Evolutionary conservation across 2,797 vertebrate genomes (phyloP).

Genomic region (Sylvilagus floridanus): DNA sequence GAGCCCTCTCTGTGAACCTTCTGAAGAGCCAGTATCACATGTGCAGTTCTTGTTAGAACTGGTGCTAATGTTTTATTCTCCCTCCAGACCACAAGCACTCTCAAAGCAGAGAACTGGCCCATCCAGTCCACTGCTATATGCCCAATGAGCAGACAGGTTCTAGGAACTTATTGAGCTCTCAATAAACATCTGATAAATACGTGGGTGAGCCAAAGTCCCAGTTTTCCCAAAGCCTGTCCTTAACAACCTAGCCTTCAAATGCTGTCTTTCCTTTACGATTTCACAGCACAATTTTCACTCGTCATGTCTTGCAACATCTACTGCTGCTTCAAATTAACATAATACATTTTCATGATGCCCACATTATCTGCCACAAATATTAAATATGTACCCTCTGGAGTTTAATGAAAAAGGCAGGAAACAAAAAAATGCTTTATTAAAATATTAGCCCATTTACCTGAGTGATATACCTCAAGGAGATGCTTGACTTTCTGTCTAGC

Average conservation of each 20-base stretch:
- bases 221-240: neutral
- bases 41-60: neutral
- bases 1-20: neutral
- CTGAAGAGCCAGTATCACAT: neutral
- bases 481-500: conserved; percentile 45
- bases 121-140: neutral
- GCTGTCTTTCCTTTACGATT: neutral
- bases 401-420: conserved; percentile 29
- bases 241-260: neutral
- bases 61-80: neutral
- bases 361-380: neutral
- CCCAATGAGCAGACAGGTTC: neutral
- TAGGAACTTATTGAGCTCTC: conserved; percentile 5
- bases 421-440: conserved; percentile 21
- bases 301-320: neutral
- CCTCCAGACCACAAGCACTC: neutral
- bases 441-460: neutral
- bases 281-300: neutral
- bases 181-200: conserved; percentile 11
- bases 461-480: conserved; percentile 21
- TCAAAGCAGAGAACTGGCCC: neutral
- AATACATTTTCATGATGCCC: neutral
- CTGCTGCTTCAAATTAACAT: conserved; percentile 3
- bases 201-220: neutral
- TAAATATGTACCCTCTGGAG: neutral